These are phyloP conservation scores for Lagopus muta DNA, from an alignment of 2,113 vertebrate species.

Conservation along the genomic window DNA sequence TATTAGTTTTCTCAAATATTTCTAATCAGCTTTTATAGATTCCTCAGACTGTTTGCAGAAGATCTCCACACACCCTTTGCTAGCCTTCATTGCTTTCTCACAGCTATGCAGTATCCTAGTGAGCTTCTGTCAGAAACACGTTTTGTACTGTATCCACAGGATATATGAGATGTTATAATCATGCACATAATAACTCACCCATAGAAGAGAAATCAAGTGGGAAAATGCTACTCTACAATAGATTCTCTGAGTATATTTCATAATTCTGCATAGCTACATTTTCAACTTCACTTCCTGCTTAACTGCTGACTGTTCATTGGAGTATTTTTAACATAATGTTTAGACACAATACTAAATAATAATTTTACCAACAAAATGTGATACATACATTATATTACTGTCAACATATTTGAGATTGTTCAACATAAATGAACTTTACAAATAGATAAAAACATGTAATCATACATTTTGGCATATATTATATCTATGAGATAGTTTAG, in stretches of 20 bases:
- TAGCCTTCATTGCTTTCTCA: neutral
- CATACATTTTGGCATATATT: neutral
- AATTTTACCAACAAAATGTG: constrained; percentile 35
- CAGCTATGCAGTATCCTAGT: neutral
- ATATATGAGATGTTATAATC: neutral
- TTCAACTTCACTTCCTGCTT: neutral
- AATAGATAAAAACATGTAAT: constrained; percentile 43
- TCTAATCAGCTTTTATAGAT: neutral
- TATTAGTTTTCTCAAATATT: neutral
- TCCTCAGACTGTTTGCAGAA: neutral
- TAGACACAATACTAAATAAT: constrained; percentile 53
- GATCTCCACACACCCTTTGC: neutral
- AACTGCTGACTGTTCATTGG: neutral
- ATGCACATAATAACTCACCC: constrained; percentile 6
- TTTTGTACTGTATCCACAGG: neutral
- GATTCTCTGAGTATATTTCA: neutral
- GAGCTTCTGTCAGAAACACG: neutral
- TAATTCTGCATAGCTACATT: neutral
- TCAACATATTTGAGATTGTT: constrained; percentile 34
- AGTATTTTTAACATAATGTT: constrained; percentile 56
- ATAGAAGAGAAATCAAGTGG: constrained; percentile 16
- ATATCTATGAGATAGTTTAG: neutral
- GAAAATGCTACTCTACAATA: constrained; percentile 31
- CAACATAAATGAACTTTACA: constrained; percentile 63
- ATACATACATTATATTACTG: constrained; percentile 41